These are phyloP conservation scores for Astyanax mexicanus DNA, from an alignment of 2,797 vertebrate genomes.

Conservation along the genomic window DNA sequence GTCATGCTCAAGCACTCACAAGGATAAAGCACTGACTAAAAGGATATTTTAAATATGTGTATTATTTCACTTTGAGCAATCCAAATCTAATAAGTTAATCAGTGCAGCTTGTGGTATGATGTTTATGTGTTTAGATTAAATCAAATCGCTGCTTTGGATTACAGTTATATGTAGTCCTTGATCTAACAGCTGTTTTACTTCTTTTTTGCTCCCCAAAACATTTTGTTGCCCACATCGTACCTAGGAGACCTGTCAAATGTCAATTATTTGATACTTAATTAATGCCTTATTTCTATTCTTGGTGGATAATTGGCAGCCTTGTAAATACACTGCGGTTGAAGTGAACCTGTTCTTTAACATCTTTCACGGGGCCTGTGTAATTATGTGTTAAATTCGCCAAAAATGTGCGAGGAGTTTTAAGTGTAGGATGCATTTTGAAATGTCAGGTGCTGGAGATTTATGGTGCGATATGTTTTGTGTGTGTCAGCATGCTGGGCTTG, in stretches of 20 bases:
- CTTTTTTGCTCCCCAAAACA: conserved; percentile 48
- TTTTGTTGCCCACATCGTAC: background rate
- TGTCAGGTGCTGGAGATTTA: conserved; percentile 76
- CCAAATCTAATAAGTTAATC: background rate
- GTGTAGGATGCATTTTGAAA: conserved; percentile 71
- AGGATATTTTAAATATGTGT: background rate
- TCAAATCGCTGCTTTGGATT: background rate
- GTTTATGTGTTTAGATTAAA: background rate
- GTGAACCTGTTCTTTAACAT: conserved; percentile 42
- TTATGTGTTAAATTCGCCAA: conserved; percentile 67
- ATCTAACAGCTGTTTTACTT: background rate
- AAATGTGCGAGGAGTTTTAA: conserved; percentile 56
- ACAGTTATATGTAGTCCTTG: background rate
- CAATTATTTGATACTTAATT: conserved; percentile 73
- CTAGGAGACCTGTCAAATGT: conserved; percentile 31
- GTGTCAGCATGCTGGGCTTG: conserved; percentile 73
- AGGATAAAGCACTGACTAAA: too few species aligned
- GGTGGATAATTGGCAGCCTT: conserved; percentile 73
- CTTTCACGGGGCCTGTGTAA: conserved; percentile 67
- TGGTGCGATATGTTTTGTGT: conserved; percentile 65
- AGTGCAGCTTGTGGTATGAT: background rate
- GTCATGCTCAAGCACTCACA: too few species aligned
- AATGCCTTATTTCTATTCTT: conserved; percentile 66
- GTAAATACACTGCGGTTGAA: conserved; percentile 70
- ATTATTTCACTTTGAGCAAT: background rate